Evolutionary conservation across 1,140 invertebrate species (phyloP), one percentile per base, ranked within the genome.

Genomic region (Apis florea): DNA sequence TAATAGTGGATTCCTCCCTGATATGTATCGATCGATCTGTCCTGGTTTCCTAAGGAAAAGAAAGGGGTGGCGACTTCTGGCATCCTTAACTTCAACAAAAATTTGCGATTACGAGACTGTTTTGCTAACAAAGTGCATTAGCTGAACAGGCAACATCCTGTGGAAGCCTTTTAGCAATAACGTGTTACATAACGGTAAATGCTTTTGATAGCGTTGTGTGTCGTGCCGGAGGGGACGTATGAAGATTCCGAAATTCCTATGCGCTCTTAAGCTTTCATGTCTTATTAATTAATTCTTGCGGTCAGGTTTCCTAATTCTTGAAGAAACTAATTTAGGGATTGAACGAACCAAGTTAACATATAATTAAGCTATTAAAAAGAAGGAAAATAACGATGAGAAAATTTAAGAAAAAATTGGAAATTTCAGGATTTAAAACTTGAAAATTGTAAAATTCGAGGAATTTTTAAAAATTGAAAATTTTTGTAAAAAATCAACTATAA

Each of bases 1-100:
- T 26, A 13, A 21, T 21, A 49, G 0, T 24, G 15, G 49, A 15
- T 12, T n/a, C 13, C 59, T 12, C 13, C n/a, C 11, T 19, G 24
- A 24, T 58, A 53, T 58, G 26, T 79, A 73, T 75, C 71, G 79
- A 80, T 80, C 79, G 71, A 63, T 71, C 51, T 67, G 75, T 79
- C 68, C 77, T 79, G 68, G 12, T 79, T 79, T 79, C 69, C 26
- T 40, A 47, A 59, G 47, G 64, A n/a, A 64, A 69, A 59, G 49
- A 21, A 47, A 47, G n/a, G 40, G 56, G 51, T 47, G 26, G 26
- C 61, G 54, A 63, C 68, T 74, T 40, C 63, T 80, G 61, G 70
- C 19, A 58, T 80, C 63, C 61, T 80, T 75, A 67, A 53, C 54
- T 49, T 49, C 26, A n/a, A 51, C 79, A 80, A 80, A 80, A 72